Percentiles rank a stretch among this genome's conserved stretches.
Conservation (phyloP, 1,140 invertebrate genomes). For the Tetraneura akinire region DNA sequence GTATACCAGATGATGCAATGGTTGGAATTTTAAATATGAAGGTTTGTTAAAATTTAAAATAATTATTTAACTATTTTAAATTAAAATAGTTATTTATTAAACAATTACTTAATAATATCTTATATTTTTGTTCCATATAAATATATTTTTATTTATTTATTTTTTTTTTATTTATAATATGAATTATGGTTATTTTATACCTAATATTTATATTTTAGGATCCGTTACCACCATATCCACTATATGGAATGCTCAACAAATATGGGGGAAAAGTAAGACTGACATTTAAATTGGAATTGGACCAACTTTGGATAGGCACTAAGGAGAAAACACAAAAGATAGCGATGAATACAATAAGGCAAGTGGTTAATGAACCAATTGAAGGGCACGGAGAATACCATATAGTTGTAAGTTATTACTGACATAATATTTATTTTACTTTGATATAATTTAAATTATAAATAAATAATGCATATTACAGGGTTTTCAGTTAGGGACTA, state of each 20-base stretch:
- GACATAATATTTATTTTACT: too few relatives aligned
- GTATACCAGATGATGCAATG: slow-evolving; percentile 86
- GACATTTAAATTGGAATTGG: slow-evolving; percentile 89
- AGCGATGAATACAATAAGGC: slow-evolving; percentile 87
- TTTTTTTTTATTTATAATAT: too few relatives aligned
- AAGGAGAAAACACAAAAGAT: slow-evolving; percentile 93
- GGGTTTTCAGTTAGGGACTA: slow-evolving; percentile 83
- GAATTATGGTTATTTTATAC: background rate
- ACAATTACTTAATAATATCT: too few relatives aligned
- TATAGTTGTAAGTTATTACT: slow-evolving; percentile 73
- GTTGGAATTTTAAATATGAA: slow-evolving; percentile 81
- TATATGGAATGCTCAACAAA: slow-evolving; percentile 91
- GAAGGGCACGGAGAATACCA: slow-evolving; percentile 91
- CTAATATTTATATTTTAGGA: slow-evolving; percentile 63
- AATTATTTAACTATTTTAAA: too few relatives aligned
- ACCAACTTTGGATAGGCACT: slow-evolving; percentile 91
- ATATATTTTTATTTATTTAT: too few relatives aligned
- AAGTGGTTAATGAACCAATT: slow-evolving; percentile 80
- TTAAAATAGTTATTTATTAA: too few relatives aligned
- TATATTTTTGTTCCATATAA: too few relatives aligned
- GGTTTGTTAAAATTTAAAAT: slow-evolving; percentile 59
- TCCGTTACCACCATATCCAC: slow-evolving; percentile 76
- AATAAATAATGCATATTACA: too few relatives aligned
- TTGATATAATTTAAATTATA: too few relatives aligned
- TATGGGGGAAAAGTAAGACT: slow-evolving; percentile 88